These are phyloP conservation scores for Caenorhabditis plicata DNA, from an alignment of 2,888 invertebrate species.

Conservation along the genomic window DNA sequence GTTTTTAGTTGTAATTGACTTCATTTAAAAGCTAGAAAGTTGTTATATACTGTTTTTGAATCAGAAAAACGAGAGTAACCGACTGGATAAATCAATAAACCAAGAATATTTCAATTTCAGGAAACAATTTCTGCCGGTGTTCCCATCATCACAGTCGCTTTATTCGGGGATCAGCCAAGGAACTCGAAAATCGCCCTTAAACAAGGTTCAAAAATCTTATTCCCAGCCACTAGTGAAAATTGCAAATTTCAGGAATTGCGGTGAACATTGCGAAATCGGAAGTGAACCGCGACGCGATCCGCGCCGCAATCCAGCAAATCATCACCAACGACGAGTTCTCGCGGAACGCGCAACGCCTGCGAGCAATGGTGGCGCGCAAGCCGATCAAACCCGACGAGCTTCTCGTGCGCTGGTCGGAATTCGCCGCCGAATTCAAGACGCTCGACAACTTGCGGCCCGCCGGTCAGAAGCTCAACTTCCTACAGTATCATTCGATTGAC, in stretches of 20 bases:
- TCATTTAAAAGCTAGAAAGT: not conserved
- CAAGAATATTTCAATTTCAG: conserved; percentile 8
- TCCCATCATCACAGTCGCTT: conserved; percentile 43
- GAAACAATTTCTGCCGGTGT: conserved; percentile 45
- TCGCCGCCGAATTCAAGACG: conserved; percentile 48
- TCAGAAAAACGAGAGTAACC: too few relatives aligned
- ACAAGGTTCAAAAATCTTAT: conserved; percentile 37
- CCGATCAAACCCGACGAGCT: conserved; percentile 45
- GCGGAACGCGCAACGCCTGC: conserved; percentile 31
- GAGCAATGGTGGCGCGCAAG: conserved; percentile 45
- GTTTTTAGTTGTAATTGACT: not conserved
- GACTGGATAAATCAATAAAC: not conserved
- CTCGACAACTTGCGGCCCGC: conserved; percentile 43
- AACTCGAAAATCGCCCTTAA: conserved; percentile 46
- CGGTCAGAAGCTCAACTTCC: conserved; percentile 40
- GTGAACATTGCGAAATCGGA: conserved; percentile 19
- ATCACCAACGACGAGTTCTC: conserved; percentile 25
- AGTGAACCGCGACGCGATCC: too few relatives aligned
- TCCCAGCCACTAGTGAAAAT: not conserved
- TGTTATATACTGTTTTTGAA: too few relatives aligned
- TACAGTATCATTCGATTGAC: conserved; percentile 50
- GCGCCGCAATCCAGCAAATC: not conserved
- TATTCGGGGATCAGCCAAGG: conserved; percentile 50
- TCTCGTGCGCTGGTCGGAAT: conserved; percentile 49
- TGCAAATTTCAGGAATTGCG: conserved; percentile 11